phyloP scores from a whole-genome alignment of 30 jellyfish, hydroid and myxozoan genomes.

The Mastigias papua region DNA sequence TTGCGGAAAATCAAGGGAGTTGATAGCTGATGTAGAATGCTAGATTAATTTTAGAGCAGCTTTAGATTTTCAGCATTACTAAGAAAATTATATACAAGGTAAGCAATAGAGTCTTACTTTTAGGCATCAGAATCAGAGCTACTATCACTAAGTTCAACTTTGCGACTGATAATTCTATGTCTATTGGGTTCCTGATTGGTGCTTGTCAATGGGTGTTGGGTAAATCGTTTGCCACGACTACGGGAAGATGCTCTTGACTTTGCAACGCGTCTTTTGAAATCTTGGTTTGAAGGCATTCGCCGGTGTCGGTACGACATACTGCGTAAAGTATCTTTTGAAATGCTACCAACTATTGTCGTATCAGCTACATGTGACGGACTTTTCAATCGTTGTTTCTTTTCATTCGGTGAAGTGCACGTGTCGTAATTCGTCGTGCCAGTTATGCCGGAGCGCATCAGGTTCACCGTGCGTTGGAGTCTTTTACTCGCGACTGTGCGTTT shows the following conservation, averaged over 20 bases:
- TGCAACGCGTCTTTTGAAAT: conserved; percentile 36
- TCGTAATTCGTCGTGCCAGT: conserved; percentile 12
- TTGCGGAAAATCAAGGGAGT: too few species aligned
- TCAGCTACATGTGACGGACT: neutral
- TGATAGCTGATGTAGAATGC: too few species aligned
- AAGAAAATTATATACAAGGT: too few species aligned
- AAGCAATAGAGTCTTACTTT: neutral
- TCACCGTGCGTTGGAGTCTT: conserved; percentile 59
- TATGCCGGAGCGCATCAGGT: conserved; percentile 63
- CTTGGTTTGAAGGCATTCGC: conserved; percentile 37
- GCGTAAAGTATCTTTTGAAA: neutral
- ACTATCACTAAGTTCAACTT: conserved; percentile 50
- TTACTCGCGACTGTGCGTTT: conserved; percentile 39
- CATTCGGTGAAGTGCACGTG: neutral
- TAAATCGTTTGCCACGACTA: neutral
- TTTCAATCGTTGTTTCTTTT: neutral
- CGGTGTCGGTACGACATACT: conserved; percentile 6
- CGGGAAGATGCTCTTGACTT: conserved; percentile 43
- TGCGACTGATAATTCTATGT: neutral
- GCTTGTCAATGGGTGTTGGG: neutral
- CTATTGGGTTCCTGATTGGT: conserved; percentile 15
- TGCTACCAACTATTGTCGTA: neutral
- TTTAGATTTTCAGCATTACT: too few species aligned
- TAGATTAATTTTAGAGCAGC: too few species aligned
- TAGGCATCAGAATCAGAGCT: conserved; percentile 64